A percentile compares a stretch with the other conserved stretches of the same genome.
Conservation (phyloP, 1,140 invertebrate genomes). For the Sinonovacula constricta region DNA sequence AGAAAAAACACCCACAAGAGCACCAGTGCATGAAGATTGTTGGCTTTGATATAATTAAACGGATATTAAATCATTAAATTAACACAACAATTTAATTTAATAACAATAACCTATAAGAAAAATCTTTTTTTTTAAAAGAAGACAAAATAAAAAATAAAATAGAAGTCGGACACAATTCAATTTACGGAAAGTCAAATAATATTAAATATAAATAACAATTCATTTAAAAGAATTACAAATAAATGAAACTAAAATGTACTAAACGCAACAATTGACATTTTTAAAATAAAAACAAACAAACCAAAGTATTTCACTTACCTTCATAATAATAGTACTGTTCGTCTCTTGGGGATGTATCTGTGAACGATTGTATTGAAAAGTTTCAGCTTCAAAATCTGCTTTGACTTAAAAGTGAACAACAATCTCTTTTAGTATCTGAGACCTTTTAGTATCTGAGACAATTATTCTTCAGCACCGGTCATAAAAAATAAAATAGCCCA, state of each 20-base stretch:
- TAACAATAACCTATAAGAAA: too few relatives aligned
- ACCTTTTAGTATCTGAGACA: not conserved
- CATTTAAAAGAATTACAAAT: not conserved
- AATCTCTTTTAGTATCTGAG: not conserved
- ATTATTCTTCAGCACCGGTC: too few relatives aligned
- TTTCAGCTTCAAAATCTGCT: conserved; percentile 43
- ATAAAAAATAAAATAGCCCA: too few relatives aligned
- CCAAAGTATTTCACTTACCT: conserved; percentile 11
- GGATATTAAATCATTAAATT: too few relatives aligned
- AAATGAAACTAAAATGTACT: not conserved
- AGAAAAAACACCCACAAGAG: too few relatives aligned
- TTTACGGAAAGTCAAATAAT: not conserved
- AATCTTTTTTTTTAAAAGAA: too few relatives aligned
- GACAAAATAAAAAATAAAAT: not conserved
- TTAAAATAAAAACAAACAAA: not conserved
- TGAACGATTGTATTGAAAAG: conserved; percentile 18
- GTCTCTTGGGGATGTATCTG: conserved; percentile 42
- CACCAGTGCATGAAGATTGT: too few relatives aligned
- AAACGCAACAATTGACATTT: not conserved
- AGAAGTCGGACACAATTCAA: not conserved
- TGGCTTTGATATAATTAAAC: too few relatives aligned
- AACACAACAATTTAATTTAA: too few relatives aligned
- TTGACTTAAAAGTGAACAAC: conserved; percentile 37
- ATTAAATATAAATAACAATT: not conserved
- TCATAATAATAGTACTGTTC: conserved; percentile 43